A percentile compares a stretch with the other conserved stretches of the same genome.
These are phyloP conservation scores for Carcharodon carcharias DNA, from an alignment of 2,797 vertebrate genomes.

Conservation along the genomic window DNA sequence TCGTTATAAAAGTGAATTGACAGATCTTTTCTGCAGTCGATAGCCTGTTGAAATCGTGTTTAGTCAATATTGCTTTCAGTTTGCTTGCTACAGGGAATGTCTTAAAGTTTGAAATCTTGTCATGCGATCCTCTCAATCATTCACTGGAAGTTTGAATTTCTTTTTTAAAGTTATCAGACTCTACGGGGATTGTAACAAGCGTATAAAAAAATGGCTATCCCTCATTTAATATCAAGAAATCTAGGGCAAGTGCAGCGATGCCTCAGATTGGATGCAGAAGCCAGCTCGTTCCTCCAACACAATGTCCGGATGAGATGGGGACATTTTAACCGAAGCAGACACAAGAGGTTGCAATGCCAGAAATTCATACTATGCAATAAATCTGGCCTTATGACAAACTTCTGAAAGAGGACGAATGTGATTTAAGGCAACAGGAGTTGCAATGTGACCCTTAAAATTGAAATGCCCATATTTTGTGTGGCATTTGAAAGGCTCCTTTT, in stretches of 20 bases:
- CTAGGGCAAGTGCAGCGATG: background rate
- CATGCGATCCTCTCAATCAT: too few species aligned
- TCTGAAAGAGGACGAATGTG: conserved; percentile 46
- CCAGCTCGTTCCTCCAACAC: background rate
- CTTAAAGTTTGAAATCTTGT: too few species aligned
- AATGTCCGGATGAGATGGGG: background rate
- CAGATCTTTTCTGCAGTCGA: too few species aligned
- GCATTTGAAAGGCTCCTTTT: conserved; percentile 55
- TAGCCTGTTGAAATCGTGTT: background rate
- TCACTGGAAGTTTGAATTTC: background rate
- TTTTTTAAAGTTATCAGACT: background rate
- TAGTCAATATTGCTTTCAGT: too few species aligned
- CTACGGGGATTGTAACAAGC: background rate
- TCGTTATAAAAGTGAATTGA: too few species aligned
- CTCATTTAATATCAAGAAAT: background rate
- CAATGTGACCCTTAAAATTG: conserved; percentile 47
- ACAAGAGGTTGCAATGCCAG: background rate
- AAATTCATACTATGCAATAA: background rate
- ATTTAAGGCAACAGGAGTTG: conserved; percentile 47
- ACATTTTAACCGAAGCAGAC: background rate
- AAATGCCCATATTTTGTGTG: conserved; percentile 48
- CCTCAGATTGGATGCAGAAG: background rate
- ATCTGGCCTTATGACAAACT: conserved; percentile 31
- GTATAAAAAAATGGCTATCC: background rate
- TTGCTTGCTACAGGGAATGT: too few species aligned